Evolutionary conservation across 2,797 vertebrate genomes (phyloP), one percentile per base, ranked within the genome.

Genomic region (Bufotes viridis): DNA sequence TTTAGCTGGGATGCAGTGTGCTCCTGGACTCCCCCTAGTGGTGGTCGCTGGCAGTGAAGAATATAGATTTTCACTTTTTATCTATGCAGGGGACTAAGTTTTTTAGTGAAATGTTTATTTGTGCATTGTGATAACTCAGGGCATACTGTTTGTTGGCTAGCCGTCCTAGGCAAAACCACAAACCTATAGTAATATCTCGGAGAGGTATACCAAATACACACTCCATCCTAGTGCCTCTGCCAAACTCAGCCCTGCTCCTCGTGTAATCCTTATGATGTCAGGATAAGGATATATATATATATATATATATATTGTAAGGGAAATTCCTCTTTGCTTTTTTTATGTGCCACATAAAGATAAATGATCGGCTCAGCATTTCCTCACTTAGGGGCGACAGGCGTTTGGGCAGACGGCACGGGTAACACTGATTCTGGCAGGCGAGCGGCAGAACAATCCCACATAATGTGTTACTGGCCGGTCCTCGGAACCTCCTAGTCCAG

Each of bases 381-480:
- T 53, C 24, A 60, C 78, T 9, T 0, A 61, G 61, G 55, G 34
- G 57, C 57, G 61, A 1, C 14, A 20, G 53, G 55, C 3, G n/a
- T 29, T 18, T 14, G 24, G 55, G 24, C 55, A 60, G 75, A 78
- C 75, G 7, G 75, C 22, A 24, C 51, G 22, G 42, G 72, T 75
- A 75, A n/a, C 42, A 51, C 72, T 51, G 72, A 55, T 53, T 78
- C 75, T 53, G 75, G 75, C 70, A 49, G 7, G 34, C 17, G 2
- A 57, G 75, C 22, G 6, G 51, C 13, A 29, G 57, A 80, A 18
- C 51, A 61, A 80, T 80, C 55, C 78, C 26, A 60, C 55, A 34
- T 80, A 29, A 60, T 60, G 78, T 60, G 24, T 60, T 80, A 80
- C 78, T 80, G 78, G 78, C 34, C 78, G 1, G 26, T 60, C 78